Evolutionary conservation across 2,888 invertebrate genomes (phyloP).

Genomic region (Globia sparganii): DNA sequence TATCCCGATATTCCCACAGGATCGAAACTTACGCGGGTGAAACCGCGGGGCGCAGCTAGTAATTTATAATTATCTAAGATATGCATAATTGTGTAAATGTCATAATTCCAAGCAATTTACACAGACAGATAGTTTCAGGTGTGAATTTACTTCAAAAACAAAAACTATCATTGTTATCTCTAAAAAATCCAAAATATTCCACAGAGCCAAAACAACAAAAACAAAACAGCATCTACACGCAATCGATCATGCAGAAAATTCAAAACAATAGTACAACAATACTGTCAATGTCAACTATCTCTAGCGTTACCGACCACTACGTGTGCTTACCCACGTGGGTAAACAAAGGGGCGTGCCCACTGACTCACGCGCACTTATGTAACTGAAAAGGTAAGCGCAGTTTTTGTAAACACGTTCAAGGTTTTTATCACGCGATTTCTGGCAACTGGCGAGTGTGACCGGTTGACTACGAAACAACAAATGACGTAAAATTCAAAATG

Average conservation of each 20-base stretch:
- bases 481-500: constrained; percentile 55
- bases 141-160: not conserved
- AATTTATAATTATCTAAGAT: not conserved
- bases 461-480: constrained; percentile 50
- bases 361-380: constrained; percentile 62
- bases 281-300: constrained; percentile 54
- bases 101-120: not conserved
- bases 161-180: not conserved
- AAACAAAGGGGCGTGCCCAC: constrained; percentile 59
- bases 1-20: too few species aligned
- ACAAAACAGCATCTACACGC: not conserved
- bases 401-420: constrained; percentile 67
- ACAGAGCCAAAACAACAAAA: not conserved
- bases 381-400: constrained; percentile 55
- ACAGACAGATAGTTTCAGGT: not conserved
- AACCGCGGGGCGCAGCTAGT: too few species aligned
- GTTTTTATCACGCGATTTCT: constrained; percentile 60
- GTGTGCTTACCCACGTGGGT: constrained; percentile 36
- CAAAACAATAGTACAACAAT: constrained; percentile 38
- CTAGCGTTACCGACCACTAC: constrained; percentile 17
- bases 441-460: constrained; percentile 19
- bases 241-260: constrained; percentile 25
- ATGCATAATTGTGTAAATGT: not conserved
- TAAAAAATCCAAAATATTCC: not conserved
- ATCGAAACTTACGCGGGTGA: too few species aligned